Conservation (phyloP, 2,113 vertebrate species). For the Loxodonta africana region DNA sequence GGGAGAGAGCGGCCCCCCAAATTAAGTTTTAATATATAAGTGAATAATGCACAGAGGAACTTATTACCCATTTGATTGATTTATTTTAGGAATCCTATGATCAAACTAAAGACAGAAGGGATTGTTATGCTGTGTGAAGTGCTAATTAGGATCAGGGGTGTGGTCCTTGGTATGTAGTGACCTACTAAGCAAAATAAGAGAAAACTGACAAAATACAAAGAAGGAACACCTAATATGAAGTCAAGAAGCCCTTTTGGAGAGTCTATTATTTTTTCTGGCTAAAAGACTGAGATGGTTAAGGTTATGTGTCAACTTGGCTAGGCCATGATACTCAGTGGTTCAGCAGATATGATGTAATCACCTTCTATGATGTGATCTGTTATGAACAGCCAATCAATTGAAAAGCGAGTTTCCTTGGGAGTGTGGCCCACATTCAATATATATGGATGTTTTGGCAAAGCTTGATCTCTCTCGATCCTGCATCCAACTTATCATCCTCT, state of each 20-base stretch:
- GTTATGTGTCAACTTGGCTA: too few species aligned
- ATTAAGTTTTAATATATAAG: neutral
- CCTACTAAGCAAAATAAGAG: neutral
- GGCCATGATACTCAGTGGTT: too few species aligned
- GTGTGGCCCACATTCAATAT: too few species aligned
- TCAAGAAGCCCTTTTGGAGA: neutral
- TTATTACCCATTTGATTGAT: neutral
- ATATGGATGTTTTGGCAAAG: too few species aligned
- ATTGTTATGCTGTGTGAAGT: neutral
- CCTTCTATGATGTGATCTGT: too few species aligned
- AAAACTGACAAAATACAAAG: neutral
- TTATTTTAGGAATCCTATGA: neutral
- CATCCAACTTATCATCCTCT: too few species aligned
- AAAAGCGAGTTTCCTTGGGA: too few species aligned
- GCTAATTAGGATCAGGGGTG: neutral
- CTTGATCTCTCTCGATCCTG: too few species aligned
- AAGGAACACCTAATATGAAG: slow-evolving; percentile 7
- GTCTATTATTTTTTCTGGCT: neutral
- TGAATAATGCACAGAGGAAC: neutral
- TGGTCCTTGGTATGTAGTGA: neutral
- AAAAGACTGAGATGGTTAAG: neutral
- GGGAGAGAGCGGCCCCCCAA: neutral
- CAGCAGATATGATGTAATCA: too few species aligned
- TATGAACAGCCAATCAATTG: too few species aligned
- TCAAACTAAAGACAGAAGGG: neutral